Percentiles rank a stretch among this genome's conserved stretches.
Evolutionary conservation across 92 coral and sea anemone species (phyloP).

Genomic region (Blastomussa wellsi): DNA sequence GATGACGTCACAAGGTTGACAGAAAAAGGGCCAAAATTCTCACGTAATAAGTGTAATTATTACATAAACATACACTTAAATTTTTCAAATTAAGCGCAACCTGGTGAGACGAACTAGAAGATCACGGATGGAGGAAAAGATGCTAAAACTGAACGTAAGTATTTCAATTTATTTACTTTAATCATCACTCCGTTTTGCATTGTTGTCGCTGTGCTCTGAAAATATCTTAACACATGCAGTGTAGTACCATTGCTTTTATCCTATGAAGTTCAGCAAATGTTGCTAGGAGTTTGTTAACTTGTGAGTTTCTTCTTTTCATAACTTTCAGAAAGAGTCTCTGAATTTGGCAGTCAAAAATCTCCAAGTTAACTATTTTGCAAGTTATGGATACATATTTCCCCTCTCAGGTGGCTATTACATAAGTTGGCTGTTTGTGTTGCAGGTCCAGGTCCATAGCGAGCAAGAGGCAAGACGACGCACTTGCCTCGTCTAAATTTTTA

Average conservation of each 20-base stretch:
- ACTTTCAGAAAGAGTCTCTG: slow-evolving; percentile 24
- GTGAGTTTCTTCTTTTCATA: not conserved
- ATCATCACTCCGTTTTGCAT: not conserved
- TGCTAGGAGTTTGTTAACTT: too few relatives aligned
- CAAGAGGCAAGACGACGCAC: too few relatives aligned
- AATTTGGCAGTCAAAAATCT: slow-evolving; percentile 24
- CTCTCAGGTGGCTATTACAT: slow-evolving; percentile 23
- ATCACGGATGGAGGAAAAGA: slow-evolving; percentile 31
- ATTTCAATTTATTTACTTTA: not conserved
- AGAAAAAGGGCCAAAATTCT: too few relatives aligned
- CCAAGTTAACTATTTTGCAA: slow-evolving; percentile 28
- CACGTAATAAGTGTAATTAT: not conserved
- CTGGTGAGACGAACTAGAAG: not conserved
- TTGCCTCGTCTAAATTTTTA: too few relatives aligned
- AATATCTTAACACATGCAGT: too few relatives aligned
- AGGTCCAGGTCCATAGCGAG: too few relatives aligned
- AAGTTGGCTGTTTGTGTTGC: too few relatives aligned
- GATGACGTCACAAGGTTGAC: too few relatives aligned
- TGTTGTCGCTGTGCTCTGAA: too few relatives aligned
- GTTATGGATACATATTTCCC: slow-evolving; percentile 27
- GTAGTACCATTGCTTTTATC: too few relatives aligned
- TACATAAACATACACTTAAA: not conserved
- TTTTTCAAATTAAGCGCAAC: slow-evolving; percentile 9
- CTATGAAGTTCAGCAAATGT: too few relatives aligned
- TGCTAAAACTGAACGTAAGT: slow-evolving; percentile 18